These are phyloP conservation scores for Eretmochelys imbricata DNA, from an alignment of 2,113 vertebrate species.

Conservation along the genomic window DNA sequence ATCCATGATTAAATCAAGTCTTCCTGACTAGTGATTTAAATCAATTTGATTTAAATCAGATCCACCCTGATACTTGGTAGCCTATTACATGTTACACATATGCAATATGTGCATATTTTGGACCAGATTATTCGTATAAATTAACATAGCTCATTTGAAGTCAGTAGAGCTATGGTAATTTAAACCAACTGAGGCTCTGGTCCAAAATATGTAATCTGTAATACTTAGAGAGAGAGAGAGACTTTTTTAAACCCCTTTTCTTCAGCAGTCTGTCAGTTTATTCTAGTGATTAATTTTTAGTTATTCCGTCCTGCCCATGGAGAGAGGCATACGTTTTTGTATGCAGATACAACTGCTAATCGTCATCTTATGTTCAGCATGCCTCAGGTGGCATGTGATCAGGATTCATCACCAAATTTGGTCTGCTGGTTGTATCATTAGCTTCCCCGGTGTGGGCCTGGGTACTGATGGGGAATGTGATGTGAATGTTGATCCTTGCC, in stretches of 20 bases:
- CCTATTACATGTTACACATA: not conserved
- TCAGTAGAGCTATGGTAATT: not conserved
- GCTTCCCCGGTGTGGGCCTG: too few species aligned
- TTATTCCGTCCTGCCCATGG: not conserved
- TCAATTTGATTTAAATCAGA: too few species aligned
- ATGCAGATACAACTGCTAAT: not conserved
- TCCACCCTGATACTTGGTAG: not conserved
- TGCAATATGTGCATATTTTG: not conserved
- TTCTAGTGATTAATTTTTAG: not conserved
- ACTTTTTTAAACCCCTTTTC: not conserved
- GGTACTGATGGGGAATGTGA: too few species aligned
- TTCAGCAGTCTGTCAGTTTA: not conserved
- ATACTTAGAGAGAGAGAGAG: not conserved
- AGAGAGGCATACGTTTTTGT: not conserved
- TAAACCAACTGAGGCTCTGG: not conserved
- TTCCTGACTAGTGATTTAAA: too few species aligned
- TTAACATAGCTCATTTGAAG: not conserved
- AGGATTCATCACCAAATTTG: too few species aligned
- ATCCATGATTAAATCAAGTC: too few species aligned
- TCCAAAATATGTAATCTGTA: not conserved
- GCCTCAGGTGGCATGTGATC: too few species aligned
- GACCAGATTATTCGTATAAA: not conserved
- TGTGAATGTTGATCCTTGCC: too few species aligned
- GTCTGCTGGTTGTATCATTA: too few species aligned
- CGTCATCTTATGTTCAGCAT: too few species aligned